phyloP scores from a whole-genome alignment of 2,888 invertebrate genomes.

The Torymus tubicola region DNA sequence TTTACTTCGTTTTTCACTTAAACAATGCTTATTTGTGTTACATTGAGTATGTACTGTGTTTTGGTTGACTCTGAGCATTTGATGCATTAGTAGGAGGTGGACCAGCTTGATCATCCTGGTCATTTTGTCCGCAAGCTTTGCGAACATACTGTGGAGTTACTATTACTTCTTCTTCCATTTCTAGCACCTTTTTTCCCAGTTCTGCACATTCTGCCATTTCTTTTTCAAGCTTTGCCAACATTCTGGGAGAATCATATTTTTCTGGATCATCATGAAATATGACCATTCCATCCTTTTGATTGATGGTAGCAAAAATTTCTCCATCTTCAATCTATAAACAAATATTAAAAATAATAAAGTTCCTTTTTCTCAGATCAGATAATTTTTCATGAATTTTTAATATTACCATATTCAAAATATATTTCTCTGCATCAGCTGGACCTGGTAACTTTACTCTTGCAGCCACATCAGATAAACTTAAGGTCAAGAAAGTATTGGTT shows the following conservation, averaged over 20 bases:
- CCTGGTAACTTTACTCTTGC: constrained; percentile 91
- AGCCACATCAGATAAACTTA: constrained; percentile 92
- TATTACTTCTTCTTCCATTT: constrained; percentile 97
- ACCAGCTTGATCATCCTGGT: constrained; percentile 73
- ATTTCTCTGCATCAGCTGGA: constrained; percentile 93
- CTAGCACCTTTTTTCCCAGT: constrained; percentile 90
- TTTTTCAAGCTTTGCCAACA: constrained; percentile 90
- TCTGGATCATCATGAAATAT: constrained; percentile 97
- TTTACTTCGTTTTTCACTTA: constrained; percentile 17
- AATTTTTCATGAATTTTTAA: not conserved
- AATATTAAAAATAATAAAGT: constrained; percentile 12
- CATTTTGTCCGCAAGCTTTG: constrained; percentile 77
- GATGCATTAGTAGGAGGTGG: constrained; percentile 71
- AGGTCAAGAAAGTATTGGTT: constrained; percentile 94
- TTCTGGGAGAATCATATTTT: constrained; percentile 93
- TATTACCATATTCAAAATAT: constrained; percentile 94
- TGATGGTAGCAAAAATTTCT: constrained; percentile 97
- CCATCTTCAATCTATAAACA: constrained; percentile 91
- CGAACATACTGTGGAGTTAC: constrained; percentile 89
- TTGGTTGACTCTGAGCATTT: constrained; percentile 72
- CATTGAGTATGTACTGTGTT: constrained; percentile 75
- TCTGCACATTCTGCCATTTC: constrained; percentile 91
- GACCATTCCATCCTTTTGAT: constrained; percentile 99
- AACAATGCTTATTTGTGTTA: constrained; percentile 66
- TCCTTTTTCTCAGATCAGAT: not conserved